Evolutionary conservation across 2,113 vertebrate species (phyloP).

Genomic region (Eonycteris spelaea): DNA sequence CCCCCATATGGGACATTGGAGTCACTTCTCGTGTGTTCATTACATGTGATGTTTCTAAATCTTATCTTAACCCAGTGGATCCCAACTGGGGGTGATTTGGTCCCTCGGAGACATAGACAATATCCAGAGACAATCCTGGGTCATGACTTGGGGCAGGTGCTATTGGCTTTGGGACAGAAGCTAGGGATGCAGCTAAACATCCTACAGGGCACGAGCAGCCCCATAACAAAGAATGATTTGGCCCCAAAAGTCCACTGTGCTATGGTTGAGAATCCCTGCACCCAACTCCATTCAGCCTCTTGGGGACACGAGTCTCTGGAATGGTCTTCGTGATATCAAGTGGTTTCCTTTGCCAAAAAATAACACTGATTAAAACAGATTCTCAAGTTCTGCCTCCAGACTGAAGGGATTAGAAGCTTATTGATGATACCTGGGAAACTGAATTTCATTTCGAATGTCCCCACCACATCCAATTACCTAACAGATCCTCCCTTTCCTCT

Average conservation of each 20-base stretch:
- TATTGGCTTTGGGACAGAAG: not conserved
- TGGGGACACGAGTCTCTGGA: not conserved
- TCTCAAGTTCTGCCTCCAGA: not conserved
- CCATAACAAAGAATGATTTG: not conserved
- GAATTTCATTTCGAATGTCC: not conserved
- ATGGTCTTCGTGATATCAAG: not conserved
- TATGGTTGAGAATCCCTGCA: not conserved
- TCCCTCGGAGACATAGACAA: not conserved
- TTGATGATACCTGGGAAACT: not conserved
- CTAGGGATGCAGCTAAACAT: not conserved
- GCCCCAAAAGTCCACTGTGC: not conserved
- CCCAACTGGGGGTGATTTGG: not conserved
- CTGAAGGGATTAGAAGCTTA: not conserved
- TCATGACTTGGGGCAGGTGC: not conserved
- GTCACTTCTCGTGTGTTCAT: not conserved
- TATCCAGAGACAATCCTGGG: not conserved
- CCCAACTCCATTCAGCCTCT: not conserved
- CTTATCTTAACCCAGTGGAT: not conserved
- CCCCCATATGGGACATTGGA: not conserved
- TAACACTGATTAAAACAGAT: not conserved
- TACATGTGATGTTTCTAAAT: not conserved
- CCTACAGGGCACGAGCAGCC: accelerated
- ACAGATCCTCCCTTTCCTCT: not conserved
- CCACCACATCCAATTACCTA: not conserved
- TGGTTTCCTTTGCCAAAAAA: not conserved